Evolutionary conservation across 2,113 vertebrate genomes (phyloP), one percentile per base, ranked within the genome.

Genomic region (Anser brachyrhynchus): DNA sequence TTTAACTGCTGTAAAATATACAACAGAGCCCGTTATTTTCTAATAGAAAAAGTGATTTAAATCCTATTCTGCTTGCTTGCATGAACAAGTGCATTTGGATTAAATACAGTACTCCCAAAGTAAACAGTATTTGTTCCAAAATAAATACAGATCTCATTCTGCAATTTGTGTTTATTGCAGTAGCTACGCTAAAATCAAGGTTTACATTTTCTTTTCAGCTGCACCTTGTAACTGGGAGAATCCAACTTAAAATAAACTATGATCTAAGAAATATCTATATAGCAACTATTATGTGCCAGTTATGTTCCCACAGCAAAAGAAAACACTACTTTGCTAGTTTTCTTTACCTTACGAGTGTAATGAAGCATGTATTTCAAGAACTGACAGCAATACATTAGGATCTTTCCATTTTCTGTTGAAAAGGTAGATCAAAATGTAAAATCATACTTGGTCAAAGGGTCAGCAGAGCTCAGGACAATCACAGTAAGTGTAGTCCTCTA

Each of bases 201-300:
- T 82, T 94, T 90, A 80, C 22, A 59, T 86, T 87, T 80, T 87
- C 57, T 59, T 92, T 92, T 95, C 84, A 91, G 84, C 55, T 95
- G 58, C 61, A 91, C 66, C 77, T 94, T 89, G 64, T 73, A 87
- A 89, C 41, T 87, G 71, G 64, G 89, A 94, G 44, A 93, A 82
- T 76, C 25, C 37, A 79, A 80, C 66, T 79, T 66, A 76, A 93
- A 94, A 73, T 44, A 96, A 79, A 94, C 85, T 35, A 76, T 17
- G 69, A 90, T 33, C 28, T 21, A 67, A 66, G 55, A 77, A 75
- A 11, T 17, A 62, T 28, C 74, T 62, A 31, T 22, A 69, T 3
- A 74, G 71, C 29, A 89, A 17, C 39, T 41, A 31, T 31, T 69
- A n/a, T 13, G 29, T 62, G 78, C 8, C n/a, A 49, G 31, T 44